Evolutionary conservation across 2,113 vertebrate genomes (phyloP), one percentile per base, ranked within the genome.

Genomic region (Mugil cephalus): DNA sequence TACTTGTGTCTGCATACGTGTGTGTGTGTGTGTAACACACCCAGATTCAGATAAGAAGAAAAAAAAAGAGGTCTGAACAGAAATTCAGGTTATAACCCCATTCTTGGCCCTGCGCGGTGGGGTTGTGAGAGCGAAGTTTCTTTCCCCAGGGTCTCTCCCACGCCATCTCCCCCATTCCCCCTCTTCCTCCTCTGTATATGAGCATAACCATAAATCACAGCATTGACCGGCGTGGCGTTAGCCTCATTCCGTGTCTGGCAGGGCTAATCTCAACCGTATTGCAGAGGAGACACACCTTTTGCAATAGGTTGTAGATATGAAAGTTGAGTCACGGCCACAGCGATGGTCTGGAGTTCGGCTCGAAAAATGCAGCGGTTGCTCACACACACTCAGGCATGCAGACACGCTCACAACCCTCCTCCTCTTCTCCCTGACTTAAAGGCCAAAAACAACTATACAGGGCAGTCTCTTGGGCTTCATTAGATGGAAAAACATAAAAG

Each of bases 391-490:
- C 48, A 80, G 69, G 62, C 70, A 66, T 15, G 62, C 69, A 86
- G 79, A 76, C 80, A 56, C 69, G 50, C 68, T 70, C 65, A 56
- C 79, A 74, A 80, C 66, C 80, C 70, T 64, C 54, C 68, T 70
- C 56, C 54, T 42, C 14, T 71, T 65, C 58, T 53, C 66, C 73
- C 59, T 42, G 58, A 56, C 74, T 56, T 13, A 55, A 74, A 74
- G 74, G 90, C 91, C 91, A 94, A 93, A 86, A 93, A 87, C 87
- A 92, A 92, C 92, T 84, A 67, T 52, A 76, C 59, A 48, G 42
- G 60, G 85, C 59, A 60, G 52, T 93, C 90, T 90, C 91, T 80
- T 67, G 88, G 92, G 89, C 67, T 89, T 93, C 88, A 90, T 92
- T 90, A 92, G 85, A 89, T 77, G 59, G 70, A 92, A 91, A 89